Evolutionary conservation across 2,888 invertebrate species (phyloP), one percentile per base, ranked within the genome.

Genomic region (Hyalella azteca): DNA sequence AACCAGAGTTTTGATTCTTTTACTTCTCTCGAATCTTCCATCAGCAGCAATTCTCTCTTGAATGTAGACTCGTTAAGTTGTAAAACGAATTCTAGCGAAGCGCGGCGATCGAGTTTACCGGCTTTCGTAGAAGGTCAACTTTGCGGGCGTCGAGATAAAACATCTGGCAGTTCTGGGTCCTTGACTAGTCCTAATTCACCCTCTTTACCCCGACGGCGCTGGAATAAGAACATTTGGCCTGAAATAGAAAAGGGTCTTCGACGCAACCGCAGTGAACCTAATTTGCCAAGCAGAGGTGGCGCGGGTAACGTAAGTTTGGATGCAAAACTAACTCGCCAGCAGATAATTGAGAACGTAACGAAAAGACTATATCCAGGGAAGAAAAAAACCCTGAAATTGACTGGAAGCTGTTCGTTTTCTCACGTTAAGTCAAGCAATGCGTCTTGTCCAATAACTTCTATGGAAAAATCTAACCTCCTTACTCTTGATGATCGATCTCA

Each of bases 191-290:
- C 32, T 54, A 50, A n/a, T 66, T 77, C 60, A 32, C 66, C 66
- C 4, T 22, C 84, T 2, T 82, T 81, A 41, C 50, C 82, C 2
- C 73, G 84, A 26, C 79, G 80, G 22, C 79, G 78, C 13, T 84
- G 84, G 84, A 82, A 84, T 41, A 81, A 81, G 50, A 81, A 76
- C 29, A 78, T 84, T 19, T 84, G 84, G 84, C 84, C 84, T 4
- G 81, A 81, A 39, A 75, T 84, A 41, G 84, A 81, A 73, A 73
- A 60, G 40, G 79, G 79, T 3, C 79, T 84, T 3, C 49, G 81
- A 13, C 79, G 81, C 40, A 84, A 84, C 73, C 76, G 60, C 13
- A 84, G 84, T 78, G 82, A 82, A 13, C 84, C 84, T 29, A 79
- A 82, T 59, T 73, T 84, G 11, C 73, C 45, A 19, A 36, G 15